Evolutionary conservation across 1,140 invertebrate species (phyloP).

Genomic region (Orius insidiosus): DNA sequence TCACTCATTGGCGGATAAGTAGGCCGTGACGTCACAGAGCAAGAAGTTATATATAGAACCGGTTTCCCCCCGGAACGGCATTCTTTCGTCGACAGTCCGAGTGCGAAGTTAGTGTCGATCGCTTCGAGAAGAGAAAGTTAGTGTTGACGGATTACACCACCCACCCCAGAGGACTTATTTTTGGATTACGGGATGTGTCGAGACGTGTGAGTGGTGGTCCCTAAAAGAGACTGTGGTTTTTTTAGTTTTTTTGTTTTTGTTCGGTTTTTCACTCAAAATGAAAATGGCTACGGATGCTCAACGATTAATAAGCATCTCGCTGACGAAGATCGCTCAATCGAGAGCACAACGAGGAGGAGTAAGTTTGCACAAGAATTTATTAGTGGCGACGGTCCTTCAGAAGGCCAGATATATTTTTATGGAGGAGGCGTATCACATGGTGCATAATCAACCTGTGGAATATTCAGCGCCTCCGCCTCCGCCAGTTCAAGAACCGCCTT

Average conservation of each 20-base stretch:
- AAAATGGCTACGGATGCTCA: constrained; percentile 40
- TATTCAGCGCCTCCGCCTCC: constrained; percentile 8
- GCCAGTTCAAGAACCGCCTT: constrained; percentile 1
- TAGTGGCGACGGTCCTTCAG: constrained; percentile 47
- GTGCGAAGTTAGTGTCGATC: constrained; percentile 6
- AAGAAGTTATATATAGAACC: no score
- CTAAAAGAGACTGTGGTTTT: constrained; percentile 5
- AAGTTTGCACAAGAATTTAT: constrained; percentile 45
- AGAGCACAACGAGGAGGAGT: constrained; percentile 39
- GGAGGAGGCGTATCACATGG: constrained; percentile 40
- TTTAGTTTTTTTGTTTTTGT: constrained; percentile 11
- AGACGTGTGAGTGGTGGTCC: constrained; percentile 7
- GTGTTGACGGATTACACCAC: constrained; percentile 2
- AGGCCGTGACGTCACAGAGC: no score
- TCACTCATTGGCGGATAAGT: no score
- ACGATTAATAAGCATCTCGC: constrained; percentile 41
- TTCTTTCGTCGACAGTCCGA: constrained; percentile 11
- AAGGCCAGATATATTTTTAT: constrained; percentile 47
- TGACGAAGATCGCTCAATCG: constrained; percentile 47
- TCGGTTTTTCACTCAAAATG: constrained; percentile 1
- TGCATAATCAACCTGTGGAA: constrained; percentile 22
- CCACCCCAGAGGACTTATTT: constrained; percentile 3
- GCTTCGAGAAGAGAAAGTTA: constrained; percentile 2
- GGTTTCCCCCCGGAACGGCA: constrained; percentile 9
- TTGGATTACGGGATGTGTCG: background rate